Evolutionary conservation across 53 echinoderm and acorn worm species (phyloP), one percentile per base, ranked within the genome.

Genomic region (Temnopleurus reevesii): DNA sequence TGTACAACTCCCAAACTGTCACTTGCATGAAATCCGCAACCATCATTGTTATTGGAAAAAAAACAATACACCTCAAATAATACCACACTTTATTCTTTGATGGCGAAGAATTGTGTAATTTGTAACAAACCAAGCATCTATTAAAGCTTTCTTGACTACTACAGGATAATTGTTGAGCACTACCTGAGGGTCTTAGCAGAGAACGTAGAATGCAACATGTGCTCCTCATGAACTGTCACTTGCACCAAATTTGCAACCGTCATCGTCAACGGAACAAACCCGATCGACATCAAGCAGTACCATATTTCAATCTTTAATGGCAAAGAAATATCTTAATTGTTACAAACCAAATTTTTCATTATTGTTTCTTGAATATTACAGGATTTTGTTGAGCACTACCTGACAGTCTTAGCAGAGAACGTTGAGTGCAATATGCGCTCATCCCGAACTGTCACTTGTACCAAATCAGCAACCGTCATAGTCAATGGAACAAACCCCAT

Each of bases 401-500:
- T 96, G 19, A 76, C 65, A 1, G 90, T 96, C 34, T 63, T 93
- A 21, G 89, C 90, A 18, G 94, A 93, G 76, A 94, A 93, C 45
- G 58, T 60, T 0, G 91, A 94, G 58, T 96, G 96, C 58, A 94
- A 94, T 26, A 86, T 66, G 46, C 91, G 94, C 6, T 66, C 71
- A 1, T 87, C 65, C 18, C 76, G 90, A 25, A 89, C 80, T 17
- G 94, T 96, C 47, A 93, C 96, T 77, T 96, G 96, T 76, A 94
- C 94, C 34, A 89, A 92, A 35, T 87, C 94, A 8, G 92, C 93
- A 46, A 77, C 91, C 0, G 86, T 94, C 41, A 58, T 84, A 46
- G 77, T 96, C 43, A 93, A 93, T 51, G 81, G 87, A 21, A 94
- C 96, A 15, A 85, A 83, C 27, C 87, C 87, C 0, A 93, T 96